Evolutionary conservation across 2,888 invertebrate genomes (phyloP).

Genomic region (Limnephilus auricula): DNA sequence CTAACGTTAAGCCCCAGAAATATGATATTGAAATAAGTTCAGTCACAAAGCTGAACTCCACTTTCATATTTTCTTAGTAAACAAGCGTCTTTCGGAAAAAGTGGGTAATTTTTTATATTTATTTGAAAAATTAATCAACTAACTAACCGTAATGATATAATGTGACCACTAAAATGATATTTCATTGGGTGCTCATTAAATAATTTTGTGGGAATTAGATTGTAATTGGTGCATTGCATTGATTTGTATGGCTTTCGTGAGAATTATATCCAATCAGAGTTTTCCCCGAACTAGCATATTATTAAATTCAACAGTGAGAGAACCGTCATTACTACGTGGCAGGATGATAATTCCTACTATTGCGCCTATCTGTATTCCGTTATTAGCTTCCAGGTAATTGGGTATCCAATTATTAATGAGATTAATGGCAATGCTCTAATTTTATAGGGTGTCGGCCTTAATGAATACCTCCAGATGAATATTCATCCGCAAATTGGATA

Average conservation of each 20-base stretch:
- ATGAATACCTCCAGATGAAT: conserved; percentile 40
- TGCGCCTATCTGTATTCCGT: conserved; percentile 7
- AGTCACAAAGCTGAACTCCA: no score
- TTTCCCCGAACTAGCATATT: neutral
- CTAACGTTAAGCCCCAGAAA: no score
- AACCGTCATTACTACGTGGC: neutral
- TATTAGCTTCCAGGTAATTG: conserved; percentile 42
- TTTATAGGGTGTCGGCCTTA: conserved; percentile 39
- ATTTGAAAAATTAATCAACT: neutral
- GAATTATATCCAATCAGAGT: neutral
- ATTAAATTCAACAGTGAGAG: neutral
- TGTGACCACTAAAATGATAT: neutral
- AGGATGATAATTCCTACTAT: neutral
- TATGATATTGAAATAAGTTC: no score
- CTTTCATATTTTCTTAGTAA: no score
- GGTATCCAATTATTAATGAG: conserved; percentile 26
- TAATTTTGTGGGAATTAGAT: neutral
- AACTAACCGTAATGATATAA: neutral
- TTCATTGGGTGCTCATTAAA: neutral
- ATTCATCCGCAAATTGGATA: neutral
- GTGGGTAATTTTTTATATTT: neutral
- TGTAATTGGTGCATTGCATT: neutral
- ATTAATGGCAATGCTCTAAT: conserved; percentile 31
- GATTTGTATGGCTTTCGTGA: neutral
- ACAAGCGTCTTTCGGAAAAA: no score